These are phyloP conservation scores for Astyanax mexicanus DNA, from an alignment of 2,797 vertebrate species.

Conservation along the genomic window DNA sequence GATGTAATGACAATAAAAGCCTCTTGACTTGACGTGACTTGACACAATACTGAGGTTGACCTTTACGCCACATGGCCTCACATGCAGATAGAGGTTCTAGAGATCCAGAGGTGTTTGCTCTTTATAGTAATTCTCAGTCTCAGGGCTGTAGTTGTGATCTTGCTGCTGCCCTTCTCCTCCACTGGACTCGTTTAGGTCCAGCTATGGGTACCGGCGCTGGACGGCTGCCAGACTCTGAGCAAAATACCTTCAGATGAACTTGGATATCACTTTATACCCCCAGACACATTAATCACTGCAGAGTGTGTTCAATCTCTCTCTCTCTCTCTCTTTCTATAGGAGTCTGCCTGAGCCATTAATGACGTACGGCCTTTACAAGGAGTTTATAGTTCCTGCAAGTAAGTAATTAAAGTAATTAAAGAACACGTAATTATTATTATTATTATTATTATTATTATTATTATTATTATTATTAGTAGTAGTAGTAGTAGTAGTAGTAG, in stretches of 20 bases:
- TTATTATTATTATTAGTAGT: no score
- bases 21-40: no score
- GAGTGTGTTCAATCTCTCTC: constrained; percentile 86
- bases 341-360: constrained; percentile 97
- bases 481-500: no score
- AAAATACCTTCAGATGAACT: constrained; percentile 83
- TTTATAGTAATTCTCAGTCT: background rate
- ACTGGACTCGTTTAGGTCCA: background rate
- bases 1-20: no score
- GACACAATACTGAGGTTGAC: no score
- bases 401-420: no score
- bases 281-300: constrained; percentile 79
- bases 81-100: background rate
- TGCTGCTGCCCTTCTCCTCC: background rate
- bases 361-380: constrained; percentile 94
- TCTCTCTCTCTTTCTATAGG: constrained; percentile 72
- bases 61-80: background rate
- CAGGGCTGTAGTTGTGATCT: background rate
- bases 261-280: constrained; percentile 78
- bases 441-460: no score
- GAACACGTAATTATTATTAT: no score
- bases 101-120: background rate
- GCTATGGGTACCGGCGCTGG: constrained; percentile 68
- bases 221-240: constrained; percentile 70
- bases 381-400: constrained; percentile 95